A percentile compares a stretch with the other conserved stretches of the same genome.
Evolutionary conservation across 2,888 invertebrate species (phyloP).

Genomic region (Callimorpha dominula): DNA sequence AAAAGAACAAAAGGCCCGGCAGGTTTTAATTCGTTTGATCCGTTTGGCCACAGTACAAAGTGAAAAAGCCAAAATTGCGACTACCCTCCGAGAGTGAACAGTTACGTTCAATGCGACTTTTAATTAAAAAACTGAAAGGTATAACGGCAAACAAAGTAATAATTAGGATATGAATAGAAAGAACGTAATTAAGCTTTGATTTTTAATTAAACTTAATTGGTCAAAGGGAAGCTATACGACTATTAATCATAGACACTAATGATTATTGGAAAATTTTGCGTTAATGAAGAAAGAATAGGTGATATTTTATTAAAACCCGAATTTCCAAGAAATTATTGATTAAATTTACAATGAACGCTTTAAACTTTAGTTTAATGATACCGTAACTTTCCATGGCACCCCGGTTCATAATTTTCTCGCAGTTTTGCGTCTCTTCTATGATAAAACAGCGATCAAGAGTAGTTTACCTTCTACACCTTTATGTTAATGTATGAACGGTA

Average conservation of each 20-base stretch:
- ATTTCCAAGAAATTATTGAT: not conserved
- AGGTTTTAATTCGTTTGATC: constrained; percentile 67
- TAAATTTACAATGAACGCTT: not conserved
- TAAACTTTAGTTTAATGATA: not conserved
- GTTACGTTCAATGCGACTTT: constrained; percentile 45
- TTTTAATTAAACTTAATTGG: constrained; percentile 44
- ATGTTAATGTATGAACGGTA: no score
- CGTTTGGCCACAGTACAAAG: constrained; percentile 56
- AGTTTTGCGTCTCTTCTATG: not conserved
- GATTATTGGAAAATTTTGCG: not conserved
- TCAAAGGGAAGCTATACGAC: constrained; percentile 26
- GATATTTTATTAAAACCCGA: not conserved
- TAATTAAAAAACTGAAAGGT: constrained; percentile 49
- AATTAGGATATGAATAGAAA: constrained; percentile 30
- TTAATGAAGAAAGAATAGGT: not conserved
- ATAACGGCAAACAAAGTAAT: constrained; percentile 24
- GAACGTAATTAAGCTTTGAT: constrained; percentile 26
- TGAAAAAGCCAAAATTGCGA: constrained; percentile 59
- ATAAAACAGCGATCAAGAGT: no score
- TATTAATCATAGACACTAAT: constrained; percentile 6
- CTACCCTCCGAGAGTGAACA: constrained; percentile 47
- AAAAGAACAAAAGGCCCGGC: constrained; percentile 59
- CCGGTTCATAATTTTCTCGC: not conserved
- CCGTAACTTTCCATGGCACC: not conserved
- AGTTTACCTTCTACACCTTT: no score